Percentiles rank a stretch among this genome's conserved stretches.
Evolutionary conservation across 1,140 invertebrate species (phyloP).

Genomic region (Halictus rubicundus): DNA sequence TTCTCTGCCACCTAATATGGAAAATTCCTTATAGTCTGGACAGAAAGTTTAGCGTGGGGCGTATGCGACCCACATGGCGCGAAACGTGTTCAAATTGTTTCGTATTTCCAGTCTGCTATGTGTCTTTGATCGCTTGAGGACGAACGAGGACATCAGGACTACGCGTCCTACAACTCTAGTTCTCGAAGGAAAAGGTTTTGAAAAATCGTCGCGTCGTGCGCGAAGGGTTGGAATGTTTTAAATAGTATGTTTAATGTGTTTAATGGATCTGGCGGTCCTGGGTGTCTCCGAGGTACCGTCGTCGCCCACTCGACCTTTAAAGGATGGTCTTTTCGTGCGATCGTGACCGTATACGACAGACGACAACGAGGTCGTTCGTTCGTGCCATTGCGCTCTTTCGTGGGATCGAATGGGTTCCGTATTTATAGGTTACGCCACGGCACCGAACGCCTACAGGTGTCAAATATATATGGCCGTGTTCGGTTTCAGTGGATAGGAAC

Average conservation of each 20-base stretch:
- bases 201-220: no score
- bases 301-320: conserved; percentile 42
- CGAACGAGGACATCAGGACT: no score
- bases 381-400: conserved; percentile 32
- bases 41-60: no score
- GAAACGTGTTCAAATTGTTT: no score
- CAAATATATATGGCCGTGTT: conserved; percentile 41
- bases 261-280: not conserved
- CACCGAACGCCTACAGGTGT: conserved; percentile 51
- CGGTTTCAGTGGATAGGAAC: conserved; percentile 14
- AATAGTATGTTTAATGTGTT: not conserved
- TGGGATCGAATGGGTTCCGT: conserved; percentile 35
- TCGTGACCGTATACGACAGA: conserved; percentile 23
- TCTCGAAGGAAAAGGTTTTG: no score
- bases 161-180: no score
- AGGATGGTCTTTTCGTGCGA: conserved; percentile 24
- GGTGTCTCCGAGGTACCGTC: conserved; percentile 23
- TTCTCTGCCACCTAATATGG: no score
- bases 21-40: no score
- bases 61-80: no score
- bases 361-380: conserved; percentile 35
- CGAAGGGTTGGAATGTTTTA: not conserved
- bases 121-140: no score
- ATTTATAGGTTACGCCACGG: conserved; percentile 58
- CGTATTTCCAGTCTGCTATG: no score